Evolutionary conservation across 2,113 vertebrate genomes (phyloP).

Genomic region (Upupa epops): DNA sequence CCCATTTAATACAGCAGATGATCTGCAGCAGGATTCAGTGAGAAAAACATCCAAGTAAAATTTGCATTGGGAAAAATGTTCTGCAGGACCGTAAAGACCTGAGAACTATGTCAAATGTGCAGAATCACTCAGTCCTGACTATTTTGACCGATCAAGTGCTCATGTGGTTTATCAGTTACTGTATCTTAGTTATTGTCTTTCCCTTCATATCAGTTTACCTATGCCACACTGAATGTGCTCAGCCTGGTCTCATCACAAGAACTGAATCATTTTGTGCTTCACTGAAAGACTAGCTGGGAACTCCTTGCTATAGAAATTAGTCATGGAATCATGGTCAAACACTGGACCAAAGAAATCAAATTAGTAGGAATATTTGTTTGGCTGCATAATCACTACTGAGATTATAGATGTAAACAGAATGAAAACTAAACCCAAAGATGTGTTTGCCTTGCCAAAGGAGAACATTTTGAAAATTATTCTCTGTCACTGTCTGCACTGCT

Average conservation of each 20-base stretch:
- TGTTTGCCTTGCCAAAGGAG: neutral
- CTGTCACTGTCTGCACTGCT: neutral
- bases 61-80: neutral
- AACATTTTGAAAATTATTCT: neutral
- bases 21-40: neutral
- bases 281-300: neutral
- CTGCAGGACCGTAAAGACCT: neutral
- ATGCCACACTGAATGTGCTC: neutral
- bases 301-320: neutral
- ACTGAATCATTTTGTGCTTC: neutral
- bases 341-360: constrained; percentile 1
- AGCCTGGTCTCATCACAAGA: neutral
- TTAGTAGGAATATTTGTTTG: neutral
- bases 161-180: neutral
- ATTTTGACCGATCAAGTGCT: neutral
- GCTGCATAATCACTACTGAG: neutral
- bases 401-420: neutral
- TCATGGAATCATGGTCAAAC: neutral
- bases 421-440: neutral
- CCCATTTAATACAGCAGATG: neutral
- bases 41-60: neutral
- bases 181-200: neutral
- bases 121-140: neutral
- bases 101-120: neutral
- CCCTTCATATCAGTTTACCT: neutral